Percentiles rank a stretch among this genome's conserved stretches.
phyloP scores from a whole-genome alignment of 30 jellyfish, hydroid and myxozoan genomes.

The Aurelia sp. region DNA sequence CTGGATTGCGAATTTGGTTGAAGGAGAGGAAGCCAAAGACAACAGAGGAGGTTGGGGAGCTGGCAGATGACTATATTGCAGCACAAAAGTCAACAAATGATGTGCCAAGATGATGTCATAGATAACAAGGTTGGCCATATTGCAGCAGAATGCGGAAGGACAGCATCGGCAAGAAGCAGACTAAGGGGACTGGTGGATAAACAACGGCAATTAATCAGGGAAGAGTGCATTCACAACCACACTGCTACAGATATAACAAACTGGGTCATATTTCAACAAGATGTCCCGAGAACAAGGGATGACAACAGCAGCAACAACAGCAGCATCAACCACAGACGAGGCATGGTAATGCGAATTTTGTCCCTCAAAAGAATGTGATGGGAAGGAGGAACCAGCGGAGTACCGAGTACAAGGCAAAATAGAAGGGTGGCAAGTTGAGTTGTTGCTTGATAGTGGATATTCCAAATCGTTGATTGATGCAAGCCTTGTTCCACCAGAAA shows the following conservation, averaged over 20 bases:
- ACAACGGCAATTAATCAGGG: slow-evolving; percentile 3
- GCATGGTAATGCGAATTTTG: not conserved
- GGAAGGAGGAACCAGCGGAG: not conserved
- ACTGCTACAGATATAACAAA: not conserved
- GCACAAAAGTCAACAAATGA: slow-evolving; percentile 14
- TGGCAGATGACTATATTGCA: not conserved
- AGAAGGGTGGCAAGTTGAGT: too few relatives aligned
- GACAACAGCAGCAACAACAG: not conserved
- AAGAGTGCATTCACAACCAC: slow-evolving; percentile 1
- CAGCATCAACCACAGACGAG: not conserved
- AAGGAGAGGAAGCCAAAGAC: too few relatives aligned
- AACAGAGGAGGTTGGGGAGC: too few relatives aligned
- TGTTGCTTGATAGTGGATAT: too few relatives aligned
- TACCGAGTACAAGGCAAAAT: too few relatives aligned
- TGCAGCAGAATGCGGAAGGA: slow-evolving; percentile 9
- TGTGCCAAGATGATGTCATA: slow-evolving; percentile 26
- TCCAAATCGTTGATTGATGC: too few relatives aligned
- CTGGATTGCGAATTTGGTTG: too few relatives aligned
- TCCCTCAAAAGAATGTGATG: not conserved
- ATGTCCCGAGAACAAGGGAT: not conserved
- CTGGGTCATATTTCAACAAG: not conserved
- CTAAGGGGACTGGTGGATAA: not conserved
- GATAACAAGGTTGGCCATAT: slow-evolving; percentile 1
- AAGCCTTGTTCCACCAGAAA: too few relatives aligned
- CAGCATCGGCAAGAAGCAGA: not conserved